phyloP scores from a whole-genome alignment of 1,140 invertebrate species.

The Cotesia typhae region DNA sequence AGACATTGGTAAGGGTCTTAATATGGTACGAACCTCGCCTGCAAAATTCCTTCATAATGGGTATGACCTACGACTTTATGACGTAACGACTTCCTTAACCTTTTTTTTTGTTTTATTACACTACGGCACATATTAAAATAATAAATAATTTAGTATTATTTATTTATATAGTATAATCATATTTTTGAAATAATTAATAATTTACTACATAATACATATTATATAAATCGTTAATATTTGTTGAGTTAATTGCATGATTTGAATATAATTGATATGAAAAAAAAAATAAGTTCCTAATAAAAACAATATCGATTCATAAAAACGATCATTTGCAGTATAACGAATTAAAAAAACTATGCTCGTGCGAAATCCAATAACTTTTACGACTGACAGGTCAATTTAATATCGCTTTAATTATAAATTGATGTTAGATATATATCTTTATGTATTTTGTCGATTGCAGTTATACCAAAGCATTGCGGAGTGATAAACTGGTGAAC shows the following conservation, averaged over 20 bases:
- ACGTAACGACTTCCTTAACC: constrained; percentile 61
- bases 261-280: not conserved
- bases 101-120: not conserved
- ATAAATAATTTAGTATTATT: not conserved
- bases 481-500: not conserved
- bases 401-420: constrained; percentile 28
- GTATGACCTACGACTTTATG: constrained; percentile 60
- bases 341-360: not conserved
- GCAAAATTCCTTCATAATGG: constrained; percentile 62
- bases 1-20: constrained; percentile 44
- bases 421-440: constrained; percentile 31
- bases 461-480: constrained; percentile 21
- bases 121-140: constrained; percentile 22
- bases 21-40: constrained; percentile 46
- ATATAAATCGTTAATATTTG: too few relatives aligned
- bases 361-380: constrained; percentile 23
- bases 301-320: not conserved
- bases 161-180: too few relatives aligned
- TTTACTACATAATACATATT: too few relatives aligned
- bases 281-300: not conserved
- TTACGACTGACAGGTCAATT: constrained; percentile 32
- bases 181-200: too few relatives aligned
- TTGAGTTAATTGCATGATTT: not conserved
- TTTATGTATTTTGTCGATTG: constrained; percentile 13
- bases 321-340: not conserved